Evolutionary conservation across 1,140 invertebrate genomes (phyloP).

Genomic region (Drosophila dunni): DNA sequence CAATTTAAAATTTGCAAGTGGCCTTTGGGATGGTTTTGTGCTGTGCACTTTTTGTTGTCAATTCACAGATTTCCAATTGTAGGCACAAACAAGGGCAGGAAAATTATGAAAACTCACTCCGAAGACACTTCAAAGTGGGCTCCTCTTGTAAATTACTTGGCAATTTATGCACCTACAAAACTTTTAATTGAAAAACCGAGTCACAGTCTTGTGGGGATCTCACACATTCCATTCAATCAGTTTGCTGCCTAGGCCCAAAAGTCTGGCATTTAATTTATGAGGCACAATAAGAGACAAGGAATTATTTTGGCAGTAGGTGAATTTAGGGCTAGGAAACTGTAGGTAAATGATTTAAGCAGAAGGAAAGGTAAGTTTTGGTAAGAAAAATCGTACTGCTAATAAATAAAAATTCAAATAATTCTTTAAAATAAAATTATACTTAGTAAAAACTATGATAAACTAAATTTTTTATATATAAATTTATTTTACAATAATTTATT

Average conservation of each 20-base stretch:
- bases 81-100: slow-evolving; percentile 41
- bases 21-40: slow-evolving; percentile 9
- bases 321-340: too few relatives aligned
- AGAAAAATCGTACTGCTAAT: not conserved
- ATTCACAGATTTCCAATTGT: slow-evolving; percentile 75
- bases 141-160: slow-evolving; percentile 42
- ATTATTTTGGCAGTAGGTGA: slow-evolving; percentile 54
- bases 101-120: slow-evolving; percentile 38
- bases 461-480: too few relatives aligned
- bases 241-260: not conserved
- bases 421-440: too few relatives aligned
- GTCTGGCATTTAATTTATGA: slow-evolving; percentile 65
- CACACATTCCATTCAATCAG: slow-evolving; percentile 51
- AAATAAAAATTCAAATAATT: not conserved
- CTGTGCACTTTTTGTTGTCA: slow-evolving; percentile 48
- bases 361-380: not conserved
- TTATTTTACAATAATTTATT: too few relatives aligned
- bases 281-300: slow-evolving; percentile 61
- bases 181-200: slow-evolving; percentile 73
- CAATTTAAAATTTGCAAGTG: slow-evolving; percentile 3
- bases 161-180: slow-evolving; percentile 65
- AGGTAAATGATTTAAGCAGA: too few relatives aligned
- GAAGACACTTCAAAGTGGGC: slow-evolving; percentile 42
- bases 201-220: slow-evolving; percentile 16
- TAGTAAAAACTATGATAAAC: not conserved